Evolutionary conservation across 2,113 vertebrate genomes (phyloP).

Genomic region (Alosa alosa): DNA sequence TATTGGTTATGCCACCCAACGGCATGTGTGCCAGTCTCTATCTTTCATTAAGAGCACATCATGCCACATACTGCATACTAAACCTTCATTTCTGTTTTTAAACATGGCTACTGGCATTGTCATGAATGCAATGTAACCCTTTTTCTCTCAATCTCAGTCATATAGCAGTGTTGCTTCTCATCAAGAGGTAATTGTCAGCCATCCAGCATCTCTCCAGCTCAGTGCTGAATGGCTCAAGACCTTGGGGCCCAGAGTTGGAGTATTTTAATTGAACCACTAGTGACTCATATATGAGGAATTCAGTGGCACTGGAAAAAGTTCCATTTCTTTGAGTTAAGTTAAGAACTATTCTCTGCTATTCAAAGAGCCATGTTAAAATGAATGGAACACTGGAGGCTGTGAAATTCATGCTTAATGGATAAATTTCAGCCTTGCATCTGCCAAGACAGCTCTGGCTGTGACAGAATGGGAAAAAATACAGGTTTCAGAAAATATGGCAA

Average conservation of each 20-base stretch:
- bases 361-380: background rate
- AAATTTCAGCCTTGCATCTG: background rate
- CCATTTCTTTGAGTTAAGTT: background rate
- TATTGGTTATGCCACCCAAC: background rate
- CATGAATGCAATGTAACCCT: background rate
- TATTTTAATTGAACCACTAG: conserved; percentile 6
- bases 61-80: background rate
- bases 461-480: background rate
- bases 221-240: background rate
- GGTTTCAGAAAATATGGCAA: background rate
- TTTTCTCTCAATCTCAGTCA: background rate
- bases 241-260: background rate
- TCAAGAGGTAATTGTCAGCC: background rate
- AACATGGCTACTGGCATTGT: background rate
- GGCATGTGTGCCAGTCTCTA: background rate
- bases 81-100: background rate
- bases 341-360: background rate
- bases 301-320: conserved; percentile 4
- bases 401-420: background rate
- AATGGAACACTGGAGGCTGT: background rate
- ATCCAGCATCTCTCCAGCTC: background rate
- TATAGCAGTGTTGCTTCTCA: background rate
- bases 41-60: background rate
- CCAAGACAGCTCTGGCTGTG: background rate
- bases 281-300: conserved; percentile 5